Conservation (phyloP, 2,888 invertebrate genomes). For the Dryobota labecula region DNA sequence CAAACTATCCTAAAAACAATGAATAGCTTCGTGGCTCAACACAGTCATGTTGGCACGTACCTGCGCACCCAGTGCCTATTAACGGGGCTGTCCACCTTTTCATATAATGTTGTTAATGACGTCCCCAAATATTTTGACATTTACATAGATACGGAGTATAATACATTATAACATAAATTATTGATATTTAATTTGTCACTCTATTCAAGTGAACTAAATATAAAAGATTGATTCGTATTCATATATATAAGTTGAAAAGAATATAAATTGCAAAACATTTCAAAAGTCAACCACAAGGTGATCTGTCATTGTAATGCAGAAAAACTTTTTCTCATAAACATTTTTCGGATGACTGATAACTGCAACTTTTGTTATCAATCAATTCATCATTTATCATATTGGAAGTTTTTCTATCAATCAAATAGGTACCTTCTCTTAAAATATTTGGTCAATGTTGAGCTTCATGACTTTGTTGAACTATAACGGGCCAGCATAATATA, state of each 20-base stretch:
- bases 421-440: neutral
- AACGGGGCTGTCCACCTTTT: no score
- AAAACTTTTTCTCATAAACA: neutral
- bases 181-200: neutral
- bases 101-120: no score
- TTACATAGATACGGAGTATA: no score
- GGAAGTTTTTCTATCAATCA: neutral
- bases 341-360: neutral
- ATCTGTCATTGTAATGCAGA: slow-evolving; percentile 13
- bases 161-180: no score
- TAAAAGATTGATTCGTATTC: neutral
- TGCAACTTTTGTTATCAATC: slow-evolving; percentile 17
- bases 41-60: no score
- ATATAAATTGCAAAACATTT: slow-evolving; percentile 22
- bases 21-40: no score
- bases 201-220: neutral
- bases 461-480: neutral
- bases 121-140: no score
- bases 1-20: no score
- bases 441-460: neutral
- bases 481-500: neutral
- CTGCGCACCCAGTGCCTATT: no score
- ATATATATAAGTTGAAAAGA: neutral
- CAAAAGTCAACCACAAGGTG: slow-evolving; percentile 13
- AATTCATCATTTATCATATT: neutral